Conservation (phyloP, 30 jellyfish, hydroid and myxozoan genomes). For the Aurelia aurita region DNA sequence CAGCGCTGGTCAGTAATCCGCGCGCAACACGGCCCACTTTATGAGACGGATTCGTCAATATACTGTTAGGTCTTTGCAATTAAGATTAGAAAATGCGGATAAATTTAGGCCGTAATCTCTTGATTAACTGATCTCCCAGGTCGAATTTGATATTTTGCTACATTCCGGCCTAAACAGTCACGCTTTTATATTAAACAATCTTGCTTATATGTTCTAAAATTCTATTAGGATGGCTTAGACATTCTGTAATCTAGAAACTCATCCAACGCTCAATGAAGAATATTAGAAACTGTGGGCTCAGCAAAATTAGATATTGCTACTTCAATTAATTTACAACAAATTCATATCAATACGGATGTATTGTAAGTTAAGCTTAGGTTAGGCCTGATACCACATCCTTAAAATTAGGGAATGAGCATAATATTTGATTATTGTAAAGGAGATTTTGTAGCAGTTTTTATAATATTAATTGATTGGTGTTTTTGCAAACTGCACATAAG, state of each 20-base stretch:
- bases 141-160: slow-evolving; percentile 44
- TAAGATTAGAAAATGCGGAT: slow-evolving; percentile 57
- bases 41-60: slow-evolving; percentile 66
- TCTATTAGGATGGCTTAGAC: slow-evolving; percentile 1
- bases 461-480: too few species aligned
- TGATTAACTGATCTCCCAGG: slow-evolving; percentile 60
- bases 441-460: too few species aligned
- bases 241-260: background rate
- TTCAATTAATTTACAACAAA: too few species aligned
- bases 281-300: too few species aligned
- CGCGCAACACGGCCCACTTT: slow-evolving; percentile 67
- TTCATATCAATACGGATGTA: too few species aligned
- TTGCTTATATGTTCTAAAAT: slow-evolving; percentile 4
- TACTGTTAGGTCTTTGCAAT: slow-evolving; percentile 69
- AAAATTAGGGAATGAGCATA: too few species aligned
- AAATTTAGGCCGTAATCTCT: slow-evolving; percentile 52
- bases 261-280: too few species aligned
- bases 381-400: too few species aligned
- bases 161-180: slow-evolving; percentile 42
- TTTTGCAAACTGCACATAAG: too few species aligned
- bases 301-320: too few species aligned
- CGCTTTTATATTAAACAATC: slow-evolving; percentile 1
- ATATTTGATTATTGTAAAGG: too few species aligned
- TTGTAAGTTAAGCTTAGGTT: too few species aligned
- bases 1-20: slow-evolving; percentile 46